phyloP scores from a whole-genome alignment of 2,797 vertebrate species.

The Syngnathus rostellatus region DNA sequence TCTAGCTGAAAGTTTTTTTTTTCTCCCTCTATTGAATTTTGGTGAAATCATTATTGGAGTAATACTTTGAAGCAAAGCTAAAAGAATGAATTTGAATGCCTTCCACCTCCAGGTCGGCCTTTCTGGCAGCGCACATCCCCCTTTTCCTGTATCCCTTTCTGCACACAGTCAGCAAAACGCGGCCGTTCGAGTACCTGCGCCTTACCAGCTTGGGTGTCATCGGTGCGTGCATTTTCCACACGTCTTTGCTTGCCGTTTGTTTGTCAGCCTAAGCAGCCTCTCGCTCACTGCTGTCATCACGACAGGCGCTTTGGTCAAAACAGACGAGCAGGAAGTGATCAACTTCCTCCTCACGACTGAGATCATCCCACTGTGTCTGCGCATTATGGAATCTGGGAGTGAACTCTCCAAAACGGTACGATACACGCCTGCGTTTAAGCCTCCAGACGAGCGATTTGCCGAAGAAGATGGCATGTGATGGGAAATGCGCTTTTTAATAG shows the following conservation, averaged over 20 bases:
- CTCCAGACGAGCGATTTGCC: not conserved
- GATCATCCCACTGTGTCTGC: constrained; percentile 94
- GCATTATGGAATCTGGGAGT: constrained; percentile 98
- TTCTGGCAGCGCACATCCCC: constrained; percentile 59
- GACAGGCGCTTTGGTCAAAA: constrained; percentile 92
- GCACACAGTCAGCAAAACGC: constrained; percentile 97
- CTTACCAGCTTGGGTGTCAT: constrained; percentile 97
- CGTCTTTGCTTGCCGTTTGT: no score
- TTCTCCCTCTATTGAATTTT: no score
- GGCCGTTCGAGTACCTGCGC: constrained; percentile 93
- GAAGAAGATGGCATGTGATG: not conserved
- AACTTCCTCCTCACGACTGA: constrained; percentile 96
- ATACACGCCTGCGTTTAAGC: not conserved
- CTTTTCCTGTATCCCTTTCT: constrained; percentile 93
- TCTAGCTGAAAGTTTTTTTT: not conserved
- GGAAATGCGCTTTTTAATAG: not conserved
- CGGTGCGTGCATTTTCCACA: constrained; percentile 58
- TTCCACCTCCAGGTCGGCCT: constrained; percentile 77
- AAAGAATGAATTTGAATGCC: not conserved
- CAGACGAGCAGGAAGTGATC: constrained; percentile 97
- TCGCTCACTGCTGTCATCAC: not conserved
- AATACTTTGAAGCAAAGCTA: not conserved
- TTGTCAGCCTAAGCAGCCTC: not conserved
- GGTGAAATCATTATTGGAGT: not conserved
- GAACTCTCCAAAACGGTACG: constrained; percentile 96